Evolutionary conservation across 2,113 vertebrate species (phyloP).

Genomic region (Tinamus guttatus): DNA sequence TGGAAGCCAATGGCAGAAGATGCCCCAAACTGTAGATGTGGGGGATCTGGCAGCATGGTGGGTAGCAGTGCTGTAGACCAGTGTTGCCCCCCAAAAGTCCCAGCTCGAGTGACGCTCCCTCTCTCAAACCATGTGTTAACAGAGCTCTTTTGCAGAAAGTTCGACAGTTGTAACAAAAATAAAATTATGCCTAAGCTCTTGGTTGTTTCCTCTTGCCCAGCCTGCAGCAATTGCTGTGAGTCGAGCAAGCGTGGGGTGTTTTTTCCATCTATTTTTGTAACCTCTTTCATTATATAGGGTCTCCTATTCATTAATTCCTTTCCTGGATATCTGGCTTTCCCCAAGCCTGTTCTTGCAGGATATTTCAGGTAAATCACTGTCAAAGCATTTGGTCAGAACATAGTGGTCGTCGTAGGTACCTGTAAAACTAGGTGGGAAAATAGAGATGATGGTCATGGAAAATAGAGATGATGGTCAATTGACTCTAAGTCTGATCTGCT

Average conservation of each 20-base stretch:
- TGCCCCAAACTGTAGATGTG: background rate
- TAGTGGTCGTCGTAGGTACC: background rate
- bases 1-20: accelerated
- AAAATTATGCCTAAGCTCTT: accelerated
- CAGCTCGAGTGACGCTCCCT: accelerated
- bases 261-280: constrained; percentile 25
- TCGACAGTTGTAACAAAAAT: background rate
- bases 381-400: background rate
- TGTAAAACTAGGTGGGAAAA: background rate
- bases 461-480: too few species aligned
- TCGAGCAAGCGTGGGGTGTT: background rate
- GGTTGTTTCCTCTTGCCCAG: background rate
- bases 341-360: background rate
- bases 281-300: accelerated
- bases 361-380: accelerated
- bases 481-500: accelerated
- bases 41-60: too few species aligned
- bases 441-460: accelerated
- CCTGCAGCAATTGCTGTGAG: accelerated
- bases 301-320: background rate
- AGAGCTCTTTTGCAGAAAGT: background rate
- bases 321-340: background rate
- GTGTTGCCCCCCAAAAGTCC: background rate
- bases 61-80: too few species aligned
- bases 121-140: background rate